phyloP scores from a whole-genome alignment of 1,140 invertebrate genomes.

The Bombus consobrinus region DNA sequence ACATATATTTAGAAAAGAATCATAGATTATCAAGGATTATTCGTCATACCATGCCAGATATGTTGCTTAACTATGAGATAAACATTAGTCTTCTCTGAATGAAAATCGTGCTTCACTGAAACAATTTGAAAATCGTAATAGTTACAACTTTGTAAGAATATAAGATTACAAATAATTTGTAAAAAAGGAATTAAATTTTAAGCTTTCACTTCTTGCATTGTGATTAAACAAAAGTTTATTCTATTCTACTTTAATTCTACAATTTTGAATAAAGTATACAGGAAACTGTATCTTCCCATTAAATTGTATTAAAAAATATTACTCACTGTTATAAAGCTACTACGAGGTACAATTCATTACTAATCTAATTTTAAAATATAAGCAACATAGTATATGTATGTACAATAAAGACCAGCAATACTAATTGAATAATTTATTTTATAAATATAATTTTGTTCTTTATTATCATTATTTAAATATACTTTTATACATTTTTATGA shows the following conservation, averaged over 20 bases:
- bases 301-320: not conserved
- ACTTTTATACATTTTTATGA: conserved; percentile 10
- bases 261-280: too few relatives aligned
- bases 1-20: not conserved
- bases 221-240: too few relatives aligned
- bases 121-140: not conserved
- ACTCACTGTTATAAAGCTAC: not conserved
- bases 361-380: not conserved
- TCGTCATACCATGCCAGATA: not conserved
- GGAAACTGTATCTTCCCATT: too few relatives aligned
- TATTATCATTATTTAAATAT: conserved; percentile 25
- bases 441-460: conserved; percentile 36
- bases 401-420: conserved; percentile 1
- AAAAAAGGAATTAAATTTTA: too few relatives aligned
- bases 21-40: not conserved
- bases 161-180: too few relatives aligned
- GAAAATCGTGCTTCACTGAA: too few relatives aligned
- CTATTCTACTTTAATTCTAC: too few relatives aligned
- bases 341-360: not conserved
- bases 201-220: too few relatives aligned
- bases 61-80: not conserved
- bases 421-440: conserved; percentile 26
- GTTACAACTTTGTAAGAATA: not conserved
- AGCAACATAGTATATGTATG: not conserved
- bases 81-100: not conserved